phyloP scores from a whole-genome alignment of 1,140 invertebrate genomes.

The Eupeodes corollae region DNA sequence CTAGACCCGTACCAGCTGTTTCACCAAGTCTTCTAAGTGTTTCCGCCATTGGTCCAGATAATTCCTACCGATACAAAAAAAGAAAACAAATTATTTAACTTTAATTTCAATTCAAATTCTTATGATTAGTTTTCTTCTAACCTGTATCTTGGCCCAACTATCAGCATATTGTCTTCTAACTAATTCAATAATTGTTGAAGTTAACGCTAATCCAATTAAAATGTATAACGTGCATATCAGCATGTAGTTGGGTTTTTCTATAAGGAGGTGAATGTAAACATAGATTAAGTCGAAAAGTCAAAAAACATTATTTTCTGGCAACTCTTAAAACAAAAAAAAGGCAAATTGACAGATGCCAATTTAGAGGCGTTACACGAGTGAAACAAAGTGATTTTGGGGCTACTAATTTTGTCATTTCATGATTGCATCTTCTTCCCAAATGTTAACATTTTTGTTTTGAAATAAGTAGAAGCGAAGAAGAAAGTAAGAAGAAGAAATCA shows the following conservation, averaged over 20 bases:
- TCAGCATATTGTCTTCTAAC: slow-evolving; percentile 73
- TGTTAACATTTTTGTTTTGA: too few relatives aligned
- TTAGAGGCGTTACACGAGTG: too few relatives aligned
- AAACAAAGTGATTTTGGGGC: too few relatives aligned
- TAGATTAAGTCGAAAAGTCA: neutral
- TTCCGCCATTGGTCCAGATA: slow-evolving; percentile 68
- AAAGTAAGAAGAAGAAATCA: too few relatives aligned
- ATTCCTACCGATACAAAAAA: slow-evolving; percentile 41
- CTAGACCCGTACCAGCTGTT: slow-evolving; percentile 49
- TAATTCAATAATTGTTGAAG: slow-evolving; percentile 88
- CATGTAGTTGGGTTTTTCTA: slow-evolving; percentile 79
- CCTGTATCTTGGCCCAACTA: slow-evolving; percentile 62
- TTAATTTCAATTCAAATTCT: neutral
- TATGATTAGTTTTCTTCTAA: slow-evolving; percentile 8
- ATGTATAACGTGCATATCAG: slow-evolving; percentile 84
- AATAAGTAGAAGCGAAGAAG: too few relatives aligned
- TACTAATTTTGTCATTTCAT: too few relatives aligned
- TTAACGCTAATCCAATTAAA: slow-evolving; percentile 82
- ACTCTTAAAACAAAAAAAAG: slow-evolving; percentile 7
- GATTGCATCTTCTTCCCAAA: too few relatives aligned
- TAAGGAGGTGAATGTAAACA: slow-evolving; percentile 10
- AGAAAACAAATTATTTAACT: neutral
- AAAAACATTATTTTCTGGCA: neutral
- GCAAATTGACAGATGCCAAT: neutral
- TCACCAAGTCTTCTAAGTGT: slow-evolving; percentile 61